phyloP scores from a whole-genome alignment of 2,888 invertebrate genomes.

The Alsophila aescularia region DNA sequence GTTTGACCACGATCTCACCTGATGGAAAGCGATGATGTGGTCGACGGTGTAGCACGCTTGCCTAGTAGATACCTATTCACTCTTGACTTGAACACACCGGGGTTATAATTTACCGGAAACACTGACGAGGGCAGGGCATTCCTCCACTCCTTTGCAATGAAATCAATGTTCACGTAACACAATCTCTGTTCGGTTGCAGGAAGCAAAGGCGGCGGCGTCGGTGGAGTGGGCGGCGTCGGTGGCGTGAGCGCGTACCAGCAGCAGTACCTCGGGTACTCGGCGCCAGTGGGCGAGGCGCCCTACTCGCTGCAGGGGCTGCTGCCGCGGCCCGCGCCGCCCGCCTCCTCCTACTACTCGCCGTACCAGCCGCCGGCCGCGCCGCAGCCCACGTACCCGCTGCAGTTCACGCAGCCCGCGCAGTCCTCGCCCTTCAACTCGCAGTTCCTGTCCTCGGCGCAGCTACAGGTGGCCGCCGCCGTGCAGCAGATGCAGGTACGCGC shows the following conservation, averaged over 20 bases:
- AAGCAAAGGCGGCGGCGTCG: constrained; percentile 72
- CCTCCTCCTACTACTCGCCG: constrained; percentile 78
- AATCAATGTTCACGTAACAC: background rate
- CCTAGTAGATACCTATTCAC: no score
- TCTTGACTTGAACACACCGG: no score
- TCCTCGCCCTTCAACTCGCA: constrained; percentile 78
- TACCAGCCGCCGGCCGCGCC: constrained; percentile 82
- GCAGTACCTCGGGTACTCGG: constrained; percentile 78
- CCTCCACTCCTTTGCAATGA: no score
- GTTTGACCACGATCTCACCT: no score
- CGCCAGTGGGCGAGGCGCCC: constrained; percentile 74
- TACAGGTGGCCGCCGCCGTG: constrained; percentile 77
- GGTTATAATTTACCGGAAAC: no score
- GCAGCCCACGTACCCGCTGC: constrained; percentile 85
- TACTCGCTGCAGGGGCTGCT: constrained; percentile 76
- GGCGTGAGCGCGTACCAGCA: constrained; percentile 80
- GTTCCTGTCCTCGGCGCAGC: constrained; percentile 71
- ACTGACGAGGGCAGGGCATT: no score
- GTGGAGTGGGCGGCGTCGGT: constrained; percentile 71
- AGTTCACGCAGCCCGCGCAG: constrained; percentile 86
- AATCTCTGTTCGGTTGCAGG: constrained; percentile 44
- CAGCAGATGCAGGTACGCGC: constrained; percentile 76
- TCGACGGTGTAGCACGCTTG: no score
- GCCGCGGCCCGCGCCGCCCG: constrained; percentile 77
- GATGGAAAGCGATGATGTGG: no score